Conservation (phyloP, 2,888 invertebrate genomes). For the Leptopilina drosophilae region DNA sequence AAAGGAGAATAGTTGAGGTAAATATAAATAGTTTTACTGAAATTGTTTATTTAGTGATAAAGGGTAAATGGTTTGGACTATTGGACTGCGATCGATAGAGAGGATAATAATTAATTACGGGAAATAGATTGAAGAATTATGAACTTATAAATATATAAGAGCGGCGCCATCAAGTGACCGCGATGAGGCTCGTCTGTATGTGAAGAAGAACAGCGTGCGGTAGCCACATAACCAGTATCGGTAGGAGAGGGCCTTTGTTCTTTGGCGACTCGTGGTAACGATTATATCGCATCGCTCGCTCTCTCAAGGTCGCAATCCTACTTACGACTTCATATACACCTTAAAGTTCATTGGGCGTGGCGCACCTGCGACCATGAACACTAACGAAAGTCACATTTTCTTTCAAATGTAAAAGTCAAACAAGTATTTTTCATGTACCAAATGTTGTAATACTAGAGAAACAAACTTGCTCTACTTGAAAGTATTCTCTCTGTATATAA, state of each 20-base stretch:
- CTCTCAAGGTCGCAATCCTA: conserved; percentile 56
- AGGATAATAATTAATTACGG: conserved; percentile 61
- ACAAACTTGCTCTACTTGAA: too few species aligned
- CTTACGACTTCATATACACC: conserved; percentile 26
- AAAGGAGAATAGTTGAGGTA: too few species aligned
- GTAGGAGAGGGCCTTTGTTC: conserved; percentile 59
- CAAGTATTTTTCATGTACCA: neutral
- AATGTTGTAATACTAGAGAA: neutral
- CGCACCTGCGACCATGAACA: conserved; percentile 39
- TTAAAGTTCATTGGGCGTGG: conserved; percentile 48
- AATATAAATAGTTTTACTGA: too few species aligned
- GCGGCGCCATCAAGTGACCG: conserved; percentile 56
- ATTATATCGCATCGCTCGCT: conserved; percentile 57
- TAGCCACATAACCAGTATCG: conserved; percentile 46
- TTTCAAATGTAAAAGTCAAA: conserved; percentile 39
- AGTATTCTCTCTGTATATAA: too few species aligned
- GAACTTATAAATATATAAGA: conserved; percentile 66
- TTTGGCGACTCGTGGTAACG: conserved; percentile 56
- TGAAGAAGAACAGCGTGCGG: conserved; percentile 39
- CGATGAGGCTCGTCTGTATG: conserved; percentile 15
- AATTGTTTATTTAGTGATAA: too few species aligned
- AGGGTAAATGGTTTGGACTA: conserved; percentile 11
- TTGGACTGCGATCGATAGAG: conserved; percentile 51
- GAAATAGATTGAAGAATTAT: conserved; percentile 70
- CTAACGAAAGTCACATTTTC: conserved; percentile 41